These are phyloP conservation scores for Periophthalmus modestus DNA, from an alignment of 2,113 vertebrate species.

Conservation along the genomic window DNA sequence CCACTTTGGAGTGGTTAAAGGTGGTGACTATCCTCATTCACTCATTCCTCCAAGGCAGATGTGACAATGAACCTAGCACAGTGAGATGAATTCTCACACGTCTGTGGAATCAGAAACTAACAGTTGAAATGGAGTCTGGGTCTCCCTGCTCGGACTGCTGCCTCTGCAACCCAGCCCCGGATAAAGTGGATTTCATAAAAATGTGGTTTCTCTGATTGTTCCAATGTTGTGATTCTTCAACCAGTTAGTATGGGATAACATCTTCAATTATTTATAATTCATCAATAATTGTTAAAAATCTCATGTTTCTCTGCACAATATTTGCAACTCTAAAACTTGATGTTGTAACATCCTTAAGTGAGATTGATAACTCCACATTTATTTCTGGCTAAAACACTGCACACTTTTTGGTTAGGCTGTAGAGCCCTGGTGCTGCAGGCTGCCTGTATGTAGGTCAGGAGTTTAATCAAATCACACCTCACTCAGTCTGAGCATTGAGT, in stretches of 20 bases:
- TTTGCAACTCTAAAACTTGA: background rate
- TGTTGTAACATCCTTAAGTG: too few species aligned
- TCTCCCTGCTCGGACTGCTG: too few species aligned
- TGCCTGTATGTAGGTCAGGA: constrained; percentile 41
- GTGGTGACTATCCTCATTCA: too few species aligned
- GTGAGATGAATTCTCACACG: too few species aligned
- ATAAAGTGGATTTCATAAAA: background rate
- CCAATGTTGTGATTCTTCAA: background rate
- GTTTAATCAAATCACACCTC: constrained; percentile 41
- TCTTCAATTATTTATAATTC: background rate
- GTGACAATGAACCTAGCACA: too few species aligned
- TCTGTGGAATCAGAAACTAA: too few species aligned
- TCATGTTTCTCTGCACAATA: background rate
- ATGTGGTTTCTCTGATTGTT: background rate
- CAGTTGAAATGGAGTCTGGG: too few species aligned
- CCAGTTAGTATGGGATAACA: background rate
- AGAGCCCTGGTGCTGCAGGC: background rate
- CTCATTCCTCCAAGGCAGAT: too few species aligned
- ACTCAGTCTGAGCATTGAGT: constrained; percentile 5
- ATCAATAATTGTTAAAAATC: background rate
- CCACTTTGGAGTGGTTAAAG: too few species aligned
- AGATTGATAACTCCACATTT: background rate
- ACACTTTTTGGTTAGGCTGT: background rate
- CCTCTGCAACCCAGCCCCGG: too few species aligned
- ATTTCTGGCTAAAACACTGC: background rate